Evolutionary conservation across 2,113 vertebrate species (phyloP).

Genomic region (Chelonoidis abingdonii): DNA sequence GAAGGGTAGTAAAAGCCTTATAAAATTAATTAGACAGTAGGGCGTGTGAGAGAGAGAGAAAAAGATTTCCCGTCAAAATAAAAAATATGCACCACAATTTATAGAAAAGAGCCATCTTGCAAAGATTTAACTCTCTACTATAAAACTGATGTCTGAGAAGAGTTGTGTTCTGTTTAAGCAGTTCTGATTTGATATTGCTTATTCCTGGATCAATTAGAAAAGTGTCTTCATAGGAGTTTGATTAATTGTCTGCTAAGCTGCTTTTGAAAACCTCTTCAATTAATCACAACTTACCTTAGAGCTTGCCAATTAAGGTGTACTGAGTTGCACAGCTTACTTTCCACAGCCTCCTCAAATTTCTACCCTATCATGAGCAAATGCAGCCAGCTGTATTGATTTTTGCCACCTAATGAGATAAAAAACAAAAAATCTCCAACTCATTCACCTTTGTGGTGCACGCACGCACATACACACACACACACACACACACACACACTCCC

Average conservation of each 20-base stretch:
- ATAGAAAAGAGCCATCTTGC: neutral
- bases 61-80: neutral
- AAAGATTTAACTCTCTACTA: neutral
- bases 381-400: neutral
- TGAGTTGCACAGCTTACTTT: neutral
- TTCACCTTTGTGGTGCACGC: rapidly evolving
- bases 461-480: neutral
- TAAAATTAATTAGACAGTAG: neutral
- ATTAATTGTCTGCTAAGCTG: conserved; percentile 51
- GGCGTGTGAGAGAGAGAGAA: neutral
- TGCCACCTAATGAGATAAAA: neutral
- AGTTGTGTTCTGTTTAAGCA: neutral
- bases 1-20: neutral
- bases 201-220: conserved; percentile 24
- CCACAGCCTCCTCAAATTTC: neutral
- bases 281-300: conserved; percentile 48
- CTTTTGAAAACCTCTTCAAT: conserved; percentile 39
- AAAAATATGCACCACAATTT: neutral
- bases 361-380: neutral
- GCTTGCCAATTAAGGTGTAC: neutral
- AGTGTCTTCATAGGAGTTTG: conserved; percentile 29
- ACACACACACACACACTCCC: neutral
- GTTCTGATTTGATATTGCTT: neutral
- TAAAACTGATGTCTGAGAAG: neutral
- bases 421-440: neutral